Evolutionary conservation across 2,888 invertebrate genomes (phyloP).

Genomic region (Aphelenchoides bicaudatus): DNA sequence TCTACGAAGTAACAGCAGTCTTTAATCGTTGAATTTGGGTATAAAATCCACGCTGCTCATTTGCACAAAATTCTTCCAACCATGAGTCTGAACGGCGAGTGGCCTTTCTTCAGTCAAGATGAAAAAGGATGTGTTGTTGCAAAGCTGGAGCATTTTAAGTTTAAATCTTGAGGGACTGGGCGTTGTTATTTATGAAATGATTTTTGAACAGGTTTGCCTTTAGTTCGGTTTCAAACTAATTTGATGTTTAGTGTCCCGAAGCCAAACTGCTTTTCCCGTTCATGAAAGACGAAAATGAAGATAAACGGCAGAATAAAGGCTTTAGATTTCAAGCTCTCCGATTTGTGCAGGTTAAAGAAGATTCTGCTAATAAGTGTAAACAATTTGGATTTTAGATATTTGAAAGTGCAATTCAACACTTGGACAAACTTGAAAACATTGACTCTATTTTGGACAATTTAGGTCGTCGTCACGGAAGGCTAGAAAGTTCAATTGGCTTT

Average conservation of each 20-base stretch:
- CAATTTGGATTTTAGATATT: slow-evolving; percentile 37
- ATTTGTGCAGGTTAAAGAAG: slow-evolving; percentile 46
- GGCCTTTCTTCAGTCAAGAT: slow-evolving; percentile 1
- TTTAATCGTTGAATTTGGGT: too few species aligned
- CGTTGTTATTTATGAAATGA: slow-evolving; percentile 48
- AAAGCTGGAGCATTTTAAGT: background rate
- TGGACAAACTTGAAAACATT: slow-evolving; percentile 42
- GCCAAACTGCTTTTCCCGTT: slow-evolving; percentile 43
- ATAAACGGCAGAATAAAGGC: slow-evolving; percentile 44
- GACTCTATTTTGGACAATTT: slow-evolving; percentile 51
- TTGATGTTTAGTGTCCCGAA: slow-evolving; percentile 29
- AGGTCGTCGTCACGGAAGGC: slow-evolving; percentile 50
- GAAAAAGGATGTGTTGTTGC: background rate
- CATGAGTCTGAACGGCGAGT: background rate
- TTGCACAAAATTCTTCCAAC: background rate
- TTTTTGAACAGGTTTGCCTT: slow-evolving; percentile 49
- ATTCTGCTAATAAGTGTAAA: background rate
- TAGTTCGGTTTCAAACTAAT: slow-evolving; percentile 3
- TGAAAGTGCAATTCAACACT: slow-evolving; percentile 42
- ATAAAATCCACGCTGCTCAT: too few species aligned
- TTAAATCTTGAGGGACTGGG: slow-evolving; percentile 26
- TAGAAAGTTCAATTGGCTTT: slow-evolving; percentile 40
- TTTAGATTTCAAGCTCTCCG: slow-evolving; percentile 53
- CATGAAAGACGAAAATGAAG: slow-evolving; percentile 40
- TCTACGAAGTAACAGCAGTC: too few species aligned